phyloP scores from a whole-genome alignment of 2,888 invertebrate genomes.

The Polia nebulosa region DNA sequence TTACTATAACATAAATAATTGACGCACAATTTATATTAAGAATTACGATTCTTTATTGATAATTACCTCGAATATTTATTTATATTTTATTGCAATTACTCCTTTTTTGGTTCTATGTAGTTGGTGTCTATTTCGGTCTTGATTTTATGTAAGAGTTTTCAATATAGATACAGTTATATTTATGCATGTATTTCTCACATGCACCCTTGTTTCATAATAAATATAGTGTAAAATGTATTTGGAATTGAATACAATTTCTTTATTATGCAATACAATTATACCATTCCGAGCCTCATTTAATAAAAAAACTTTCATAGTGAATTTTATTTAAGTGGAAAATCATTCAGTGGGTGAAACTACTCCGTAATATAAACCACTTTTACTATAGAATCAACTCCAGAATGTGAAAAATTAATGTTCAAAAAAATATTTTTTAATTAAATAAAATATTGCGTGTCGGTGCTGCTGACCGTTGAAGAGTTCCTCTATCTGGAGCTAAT shows the following conservation, averaged over 20 bases:
- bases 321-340: too few relatives aligned
- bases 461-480: too few relatives aligned
- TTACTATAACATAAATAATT: background rate
- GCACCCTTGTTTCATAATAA: background rate
- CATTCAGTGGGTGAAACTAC: background rate
- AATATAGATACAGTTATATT: background rate
- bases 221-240: background rate
- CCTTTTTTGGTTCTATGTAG: background rate
- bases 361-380: background rate
- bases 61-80: conserved; percentile 2
- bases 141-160: background rate
- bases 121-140: background rate
- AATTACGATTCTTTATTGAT: background rate
- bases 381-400: background rate
- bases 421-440: too few relatives aligned
- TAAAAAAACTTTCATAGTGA: too few relatives aligned
- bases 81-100: background rate
- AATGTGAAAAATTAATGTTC: too few relatives aligned
- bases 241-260: too few relatives aligned
- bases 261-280: too few relatives aligned
- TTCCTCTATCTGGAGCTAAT: too few relatives aligned
- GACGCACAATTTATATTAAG: conserved; percentile 7
- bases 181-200: background rate
- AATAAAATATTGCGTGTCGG: too few relatives aligned
- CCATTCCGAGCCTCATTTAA: too few relatives aligned